Evolutionary conservation across 2,113 vertebrate genomes (phyloP).

Genomic region (Pseudorasbora parva): DNA sequence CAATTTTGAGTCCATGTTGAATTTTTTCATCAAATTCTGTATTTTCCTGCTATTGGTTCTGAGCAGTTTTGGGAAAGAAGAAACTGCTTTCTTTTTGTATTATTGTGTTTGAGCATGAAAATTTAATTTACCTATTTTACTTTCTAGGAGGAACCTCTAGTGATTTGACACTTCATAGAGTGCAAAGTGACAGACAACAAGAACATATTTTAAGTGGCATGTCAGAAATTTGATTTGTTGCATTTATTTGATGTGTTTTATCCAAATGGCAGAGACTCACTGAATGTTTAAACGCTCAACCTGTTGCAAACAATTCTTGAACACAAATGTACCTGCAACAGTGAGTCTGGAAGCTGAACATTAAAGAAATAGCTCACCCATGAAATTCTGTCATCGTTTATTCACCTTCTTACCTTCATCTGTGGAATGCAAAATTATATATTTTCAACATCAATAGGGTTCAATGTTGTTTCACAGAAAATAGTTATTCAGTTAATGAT

Average conservation of each 20-base stretch:
- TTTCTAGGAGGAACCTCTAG: background rate
- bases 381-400: background rate
- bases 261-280: background rate
- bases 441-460: background rate
- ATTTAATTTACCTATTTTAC: background rate
- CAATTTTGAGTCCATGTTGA: background rate
- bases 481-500: background rate
- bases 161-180: background rate
- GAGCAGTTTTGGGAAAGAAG: background rate
- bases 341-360: background rate
- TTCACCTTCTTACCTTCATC: background rate
- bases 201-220: background rate
- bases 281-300: background rate
- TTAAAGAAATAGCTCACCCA: background rate
- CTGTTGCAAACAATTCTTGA: background rate
- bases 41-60: background rate
- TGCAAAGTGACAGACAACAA: background rate
- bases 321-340: background rate
- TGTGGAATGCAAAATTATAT: background rate
- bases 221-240: background rate
- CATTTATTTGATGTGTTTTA: background rate
- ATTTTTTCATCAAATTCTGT: background rate
- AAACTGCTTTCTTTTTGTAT: background rate
- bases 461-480: background rate
- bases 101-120: background rate